Evolutionary conservation across 2,888 invertebrate species (phyloP).

Genomic region (Deroplatys truncata): DNA sequence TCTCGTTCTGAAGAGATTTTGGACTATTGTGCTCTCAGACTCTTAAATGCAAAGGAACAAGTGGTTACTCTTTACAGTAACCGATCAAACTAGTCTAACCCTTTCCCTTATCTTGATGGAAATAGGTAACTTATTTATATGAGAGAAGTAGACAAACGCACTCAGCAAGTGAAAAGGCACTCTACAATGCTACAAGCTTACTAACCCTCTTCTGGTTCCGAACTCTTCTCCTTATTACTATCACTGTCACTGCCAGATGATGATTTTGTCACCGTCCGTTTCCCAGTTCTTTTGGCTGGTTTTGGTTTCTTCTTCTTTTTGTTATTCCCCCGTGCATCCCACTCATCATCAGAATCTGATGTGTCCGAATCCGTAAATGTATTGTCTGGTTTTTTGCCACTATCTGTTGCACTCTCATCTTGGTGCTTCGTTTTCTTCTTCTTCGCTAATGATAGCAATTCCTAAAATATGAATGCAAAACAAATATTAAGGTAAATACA

Average conservation of each 20-base stretch:
- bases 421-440: slow-evolving; percentile 62
- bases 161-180: no score
- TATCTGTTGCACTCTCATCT: slow-evolving; percentile 32
- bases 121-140: no score
- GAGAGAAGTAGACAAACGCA: no score
- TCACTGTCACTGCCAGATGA: slow-evolving; percentile 45
- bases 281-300: slow-evolving; percentile 44
- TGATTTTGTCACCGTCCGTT: slow-evolving; percentile 36
- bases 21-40: no score
- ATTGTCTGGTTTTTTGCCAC: slow-evolving; percentile 33
- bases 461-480: slow-evolving; percentile 50
- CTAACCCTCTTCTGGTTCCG: slow-evolving; percentile 78
- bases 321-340: slow-evolving; percentile 45
- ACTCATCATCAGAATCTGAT: slow-evolving; percentile 53
- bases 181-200: background rate
- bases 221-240: slow-evolving; percentile 52
- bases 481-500: background rate
- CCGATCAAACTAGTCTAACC: no score
- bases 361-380: slow-evolving; percentile 45
- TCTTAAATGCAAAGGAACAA: no score
- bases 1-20: no score
- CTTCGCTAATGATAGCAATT: slow-evolving; percentile 75
- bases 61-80: no score
- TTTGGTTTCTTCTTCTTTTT: slow-evolving; percentile 47
- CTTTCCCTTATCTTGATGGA: no score